Conservation (phyloP, 1,140 invertebrate genomes). For the Hypsibius dujardini region DNA sequence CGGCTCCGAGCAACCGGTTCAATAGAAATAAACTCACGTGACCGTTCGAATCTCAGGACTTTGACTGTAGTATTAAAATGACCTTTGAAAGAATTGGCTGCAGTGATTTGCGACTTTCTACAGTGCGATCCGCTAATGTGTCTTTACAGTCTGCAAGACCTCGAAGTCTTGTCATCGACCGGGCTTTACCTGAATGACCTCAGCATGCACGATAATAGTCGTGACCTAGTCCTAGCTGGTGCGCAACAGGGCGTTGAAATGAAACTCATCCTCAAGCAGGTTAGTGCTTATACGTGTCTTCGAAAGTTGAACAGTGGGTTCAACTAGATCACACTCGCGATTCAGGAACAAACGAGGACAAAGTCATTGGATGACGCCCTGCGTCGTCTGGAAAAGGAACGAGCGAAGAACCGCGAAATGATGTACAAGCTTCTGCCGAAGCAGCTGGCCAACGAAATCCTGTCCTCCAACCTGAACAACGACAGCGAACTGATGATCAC, state of each 20-base stretch:
- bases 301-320: neutral
- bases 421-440: slow-evolving; percentile 97
- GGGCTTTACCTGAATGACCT: slow-evolving; percentile 91
- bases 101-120: too few species aligned
- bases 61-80: neutral
- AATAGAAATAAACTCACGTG: neutral
- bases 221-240: slow-evolving; percentile 84
- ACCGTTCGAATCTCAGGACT: too few species aligned
- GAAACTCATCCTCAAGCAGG: slow-evolving; percentile 77
- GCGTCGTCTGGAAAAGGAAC: slow-evolving; percentile 80
- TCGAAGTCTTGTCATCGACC: slow-evolving; percentile 64
- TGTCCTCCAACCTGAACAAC: neutral
- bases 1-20: neutral
- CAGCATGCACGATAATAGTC: slow-evolving; percentile 82
- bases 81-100: neutral
- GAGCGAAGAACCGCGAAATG: slow-evolving; percentile 79
- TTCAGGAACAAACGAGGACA: slow-evolving; percentile 74
- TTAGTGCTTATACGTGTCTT: slow-evolving; percentile 25
- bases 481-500: neutral
- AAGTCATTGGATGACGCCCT: slow-evolving; percentile 89
- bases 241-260: slow-evolving; percentile 91
- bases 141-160: slow-evolving; percentile 57
- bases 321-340: neutral
- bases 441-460: slow-evolving; percentile 29
- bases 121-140: too few species aligned